Base-by-base conservation (phyloP, 2,888 invertebrate species). In the Oxycera nigricornis region DNA sequence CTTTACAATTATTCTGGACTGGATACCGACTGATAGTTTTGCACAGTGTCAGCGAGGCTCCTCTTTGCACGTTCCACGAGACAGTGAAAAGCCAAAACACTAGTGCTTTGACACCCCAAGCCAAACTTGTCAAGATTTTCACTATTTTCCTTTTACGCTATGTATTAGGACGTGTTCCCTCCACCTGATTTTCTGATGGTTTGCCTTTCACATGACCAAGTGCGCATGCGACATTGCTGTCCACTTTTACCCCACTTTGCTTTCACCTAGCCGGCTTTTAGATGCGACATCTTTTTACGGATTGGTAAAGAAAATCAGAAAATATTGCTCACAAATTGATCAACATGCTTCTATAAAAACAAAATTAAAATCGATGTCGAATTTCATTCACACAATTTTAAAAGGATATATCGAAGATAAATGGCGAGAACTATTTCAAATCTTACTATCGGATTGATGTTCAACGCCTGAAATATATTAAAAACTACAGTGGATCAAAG, bases 261-360 rank as follows among this genome's bases (percentile, higher is more conserved):
- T 41, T 14, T 46, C 70, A 52, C 55, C 55, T 70, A 31, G 55
- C 70, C 70, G 70, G 70, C 70, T 31, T 52, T 70, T 35, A 14
- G 9, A 24, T 14, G 41, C 24, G 24, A 7, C 26, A 20, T 14
- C 11, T 41, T 65, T 65, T 22, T 65, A 11, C 24, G 65, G 1
- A 65, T 9, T 30, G 24, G 65, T 9, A 6, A 1, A 7, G 2
- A 26, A 61, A 61, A 3, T 17, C 35, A 20, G 35, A 6, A 55
- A 22, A 17, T 4, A 55, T 55, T 24, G 6, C 14, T 50, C 24
- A 14, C 55, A 24, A 55, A 55, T 55, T n/a, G n/a, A n/a, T n/a
- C n/a, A n/a, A n/a, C n/a, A n/a, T n/a, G n/a, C n/a, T n/a, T n/a
- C n/a, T n/a, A n/a, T n/a, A n/a, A n/a, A n/a, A n/a, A n/a, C n/a